Evolutionary conservation across 2,888 invertebrate species (phyloP).

Genomic region (Lepeophtheirus nordmannii): DNA sequence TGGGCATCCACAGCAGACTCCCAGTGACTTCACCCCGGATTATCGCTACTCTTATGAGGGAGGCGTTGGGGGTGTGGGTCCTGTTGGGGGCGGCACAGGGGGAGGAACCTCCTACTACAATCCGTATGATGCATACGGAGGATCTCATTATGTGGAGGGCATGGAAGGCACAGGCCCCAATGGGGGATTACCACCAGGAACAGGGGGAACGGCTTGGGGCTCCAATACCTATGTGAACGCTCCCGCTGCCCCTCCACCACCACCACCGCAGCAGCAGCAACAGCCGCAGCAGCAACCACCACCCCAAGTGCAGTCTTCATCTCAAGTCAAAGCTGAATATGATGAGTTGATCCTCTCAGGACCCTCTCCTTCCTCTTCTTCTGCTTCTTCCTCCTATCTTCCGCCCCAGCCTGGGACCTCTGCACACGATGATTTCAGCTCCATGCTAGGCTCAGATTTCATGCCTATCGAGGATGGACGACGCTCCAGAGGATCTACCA

Average conservation of each 20-base stretch:
- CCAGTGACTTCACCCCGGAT: too few relatives aligned
- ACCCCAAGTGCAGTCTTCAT: background rate
- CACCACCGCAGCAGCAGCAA: background rate
- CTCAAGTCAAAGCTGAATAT: background rate
- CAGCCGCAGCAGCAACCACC: background rate
- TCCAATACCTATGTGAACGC: background rate
- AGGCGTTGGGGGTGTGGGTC: too few relatives aligned
- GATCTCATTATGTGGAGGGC: too few relatives aligned
- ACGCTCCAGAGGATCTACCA: background rate
- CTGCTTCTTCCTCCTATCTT: background rate
- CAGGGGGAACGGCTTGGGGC: background rate
- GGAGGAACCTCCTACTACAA: too few relatives aligned
- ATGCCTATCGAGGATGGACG: background rate
- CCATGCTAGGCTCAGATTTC: background rate
- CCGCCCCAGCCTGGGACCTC: background rate
- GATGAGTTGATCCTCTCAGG: background rate
- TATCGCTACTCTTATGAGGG: too few relatives aligned
- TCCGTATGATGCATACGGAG: too few relatives aligned
- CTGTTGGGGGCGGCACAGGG: too few relatives aligned
- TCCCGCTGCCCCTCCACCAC: background rate
- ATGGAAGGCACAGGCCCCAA: too few relatives aligned
- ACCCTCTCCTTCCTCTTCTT: background rate
- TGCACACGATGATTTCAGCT: background rate
- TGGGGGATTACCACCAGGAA: too few relatives aligned
- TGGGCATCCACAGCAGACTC: too few relatives aligned